These are phyloP conservation scores for Calephelis nemesis DNA, from an alignment of 1,140 invertebrate species.

Conservation along the genomic window DNA sequence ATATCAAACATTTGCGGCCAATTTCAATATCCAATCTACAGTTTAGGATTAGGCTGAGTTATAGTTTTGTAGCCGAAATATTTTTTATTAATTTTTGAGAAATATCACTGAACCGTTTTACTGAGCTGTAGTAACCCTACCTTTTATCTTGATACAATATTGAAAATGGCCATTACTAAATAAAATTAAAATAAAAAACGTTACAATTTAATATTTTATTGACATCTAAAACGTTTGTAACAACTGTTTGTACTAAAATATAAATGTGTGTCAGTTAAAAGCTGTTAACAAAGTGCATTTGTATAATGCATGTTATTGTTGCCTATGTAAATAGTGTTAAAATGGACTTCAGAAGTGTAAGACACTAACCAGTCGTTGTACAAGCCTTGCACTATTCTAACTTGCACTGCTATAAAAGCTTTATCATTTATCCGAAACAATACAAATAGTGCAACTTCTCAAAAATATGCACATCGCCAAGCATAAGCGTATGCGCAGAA, in stretches of 20 bases:
- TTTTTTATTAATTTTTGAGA: too few relatives aligned
- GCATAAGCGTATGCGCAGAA: conserved; percentile 50
- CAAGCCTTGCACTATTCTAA: conserved; percentile 41
- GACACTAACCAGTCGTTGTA: conserved; percentile 49
- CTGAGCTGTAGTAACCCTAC: too few relatives aligned
- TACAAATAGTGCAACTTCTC: conserved; percentile 28
- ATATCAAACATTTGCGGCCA: too few relatives aligned
- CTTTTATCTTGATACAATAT: not conserved
- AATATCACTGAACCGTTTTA: too few relatives aligned
- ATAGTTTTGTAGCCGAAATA: too few relatives aligned
- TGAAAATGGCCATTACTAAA: not conserved
- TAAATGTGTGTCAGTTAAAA: conserved; percentile 75
- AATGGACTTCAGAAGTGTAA: conserved; percentile 50
- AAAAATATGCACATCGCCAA: conserved; percentile 35
- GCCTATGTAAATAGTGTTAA: conserved; percentile 57
- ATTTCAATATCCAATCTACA: too few relatives aligned
- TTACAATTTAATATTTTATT: conserved; percentile 62
- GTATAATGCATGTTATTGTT: conserved; percentile 61
- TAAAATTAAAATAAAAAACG: conserved; percentile 16
- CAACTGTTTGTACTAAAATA: conserved; percentile 78
- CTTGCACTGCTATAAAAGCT: conserved; percentile 42
- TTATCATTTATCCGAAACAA: not conserved
- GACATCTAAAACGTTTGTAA: conserved; percentile 76
- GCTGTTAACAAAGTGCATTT: conserved; percentile 67
- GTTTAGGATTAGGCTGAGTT: too few relatives aligned